phyloP scores from a whole-genome alignment of 2,888 invertebrate genomes.

The Gastrophysa polygoni region DNA sequence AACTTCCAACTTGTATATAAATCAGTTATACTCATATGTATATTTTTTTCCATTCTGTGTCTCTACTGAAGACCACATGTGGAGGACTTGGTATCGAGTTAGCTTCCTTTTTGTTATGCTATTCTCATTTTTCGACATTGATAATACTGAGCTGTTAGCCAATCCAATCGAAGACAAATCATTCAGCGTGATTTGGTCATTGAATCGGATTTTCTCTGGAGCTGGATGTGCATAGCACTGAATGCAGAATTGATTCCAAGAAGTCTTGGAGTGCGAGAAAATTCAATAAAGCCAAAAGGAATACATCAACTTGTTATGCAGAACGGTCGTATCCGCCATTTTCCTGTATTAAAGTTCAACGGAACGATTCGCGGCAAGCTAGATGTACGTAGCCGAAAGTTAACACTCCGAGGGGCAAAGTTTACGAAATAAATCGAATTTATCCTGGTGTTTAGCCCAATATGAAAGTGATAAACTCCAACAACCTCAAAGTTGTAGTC shows the following conservation, averaged over 20 bases:
- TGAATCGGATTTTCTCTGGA: neutral
- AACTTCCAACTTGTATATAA: no score
- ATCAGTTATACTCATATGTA: no score
- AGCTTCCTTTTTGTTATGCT: no score
- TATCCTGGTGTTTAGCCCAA: constrained; percentile 27
- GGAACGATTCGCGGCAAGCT: constrained; percentile 19
- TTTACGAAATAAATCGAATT: constrained; percentile 32
- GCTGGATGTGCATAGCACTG: neutral
- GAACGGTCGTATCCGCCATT: constrained; percentile 19
- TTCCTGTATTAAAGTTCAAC: constrained; percentile 26
- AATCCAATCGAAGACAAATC: no score
- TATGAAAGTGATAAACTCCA: constrained; percentile 27
- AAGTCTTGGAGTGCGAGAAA: constrained; percentile 13
- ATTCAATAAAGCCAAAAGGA: constrained; percentile 14
- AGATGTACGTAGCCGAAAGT: constrained; percentile 21
- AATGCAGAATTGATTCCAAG: constrained; percentile 6
- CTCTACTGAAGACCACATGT: no score
- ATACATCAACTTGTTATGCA: constrained; percentile 18
- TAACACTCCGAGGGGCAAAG: constrained; percentile 20
- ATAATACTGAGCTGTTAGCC: no score
- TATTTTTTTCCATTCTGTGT: no score
- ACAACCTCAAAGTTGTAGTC: constrained; percentile 8
- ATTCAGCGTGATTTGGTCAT: no score
- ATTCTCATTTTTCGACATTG: no score
- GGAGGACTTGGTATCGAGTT: no score